Percentiles rank a stretch among this genome's conserved stretches.
phyloP scores from a whole-genome alignment of 2,113 vertebrate species.

The Nothocercus nigrocapillus region DNA sequence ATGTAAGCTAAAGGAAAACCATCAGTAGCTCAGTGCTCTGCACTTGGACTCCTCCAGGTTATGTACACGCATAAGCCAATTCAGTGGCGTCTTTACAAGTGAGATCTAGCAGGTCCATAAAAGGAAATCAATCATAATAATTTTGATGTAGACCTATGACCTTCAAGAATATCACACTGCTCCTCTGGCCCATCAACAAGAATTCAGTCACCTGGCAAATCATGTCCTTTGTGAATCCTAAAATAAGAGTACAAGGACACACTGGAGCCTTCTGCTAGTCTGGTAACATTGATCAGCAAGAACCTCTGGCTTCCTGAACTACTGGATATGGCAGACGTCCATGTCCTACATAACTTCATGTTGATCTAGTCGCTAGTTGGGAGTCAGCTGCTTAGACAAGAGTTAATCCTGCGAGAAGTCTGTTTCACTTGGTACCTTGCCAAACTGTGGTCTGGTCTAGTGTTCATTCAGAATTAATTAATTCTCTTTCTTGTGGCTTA shows the following conservation, averaged over 20 bases:
- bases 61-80: not conserved
- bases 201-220: conserved; percentile 6
- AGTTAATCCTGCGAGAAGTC: not conserved
- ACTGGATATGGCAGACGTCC: not conserved
- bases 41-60: not conserved
- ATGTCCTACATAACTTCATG: not conserved
- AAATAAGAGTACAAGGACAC: not conserved
- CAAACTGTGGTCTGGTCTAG: not conserved
- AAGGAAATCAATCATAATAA: not conserved
- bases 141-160: not conserved
- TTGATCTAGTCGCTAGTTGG: not conserved
- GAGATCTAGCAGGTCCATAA: not conserved
- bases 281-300: not conserved
- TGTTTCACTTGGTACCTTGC: not conserved
- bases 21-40: not conserved
- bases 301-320: not conserved
- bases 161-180: not conserved
- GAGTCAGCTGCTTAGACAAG: not conserved
- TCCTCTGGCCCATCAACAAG: not conserved
- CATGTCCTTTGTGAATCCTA: not conserved
- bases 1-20: not conserved
- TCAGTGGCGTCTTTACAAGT: not conserved
- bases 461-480: conserved; percentile 2
- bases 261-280: not conserved
- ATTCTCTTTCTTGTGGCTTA: not conserved